Conservation (phyloP, 2,888 invertebrate species). For the Nomada lathburiana region DNA sequence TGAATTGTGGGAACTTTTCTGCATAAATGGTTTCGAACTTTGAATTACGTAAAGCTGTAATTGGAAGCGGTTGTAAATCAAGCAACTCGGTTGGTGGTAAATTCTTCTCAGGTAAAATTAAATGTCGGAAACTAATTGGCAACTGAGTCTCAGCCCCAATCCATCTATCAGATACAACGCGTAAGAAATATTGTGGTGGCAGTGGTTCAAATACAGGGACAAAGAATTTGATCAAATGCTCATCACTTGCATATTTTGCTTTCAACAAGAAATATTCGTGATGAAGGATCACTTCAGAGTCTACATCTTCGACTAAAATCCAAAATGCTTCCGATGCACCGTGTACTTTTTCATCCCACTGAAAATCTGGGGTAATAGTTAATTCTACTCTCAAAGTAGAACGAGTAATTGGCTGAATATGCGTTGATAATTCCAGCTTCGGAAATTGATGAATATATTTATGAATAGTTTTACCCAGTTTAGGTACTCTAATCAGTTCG, state of each 20-base stretch:
- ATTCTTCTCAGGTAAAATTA: conserved; percentile 99
- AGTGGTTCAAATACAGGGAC: conserved; percentile 99
- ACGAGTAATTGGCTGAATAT: conserved; percentile 98
- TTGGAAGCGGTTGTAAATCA: conserved; percentile 98
- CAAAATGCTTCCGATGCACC: conserved; percentile 94
- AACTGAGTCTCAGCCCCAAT: conserved; percentile 97
- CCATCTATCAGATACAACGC: conserved; percentile 96
- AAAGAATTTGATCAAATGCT: conserved; percentile 98
- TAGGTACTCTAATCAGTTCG: conserved; percentile 95
- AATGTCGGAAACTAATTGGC: conserved; percentile 98
- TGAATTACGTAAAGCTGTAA: conserved; percentile 95
- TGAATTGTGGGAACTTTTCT: conserved; percentile 96
- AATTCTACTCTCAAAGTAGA: conserved; percentile 97
- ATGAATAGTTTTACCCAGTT: conserved; percentile 97
- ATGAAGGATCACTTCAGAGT: conserved; percentile 95
- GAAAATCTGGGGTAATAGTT: conserved; percentile 99
- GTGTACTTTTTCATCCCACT: conserved; percentile 98
- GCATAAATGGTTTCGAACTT: conserved; percentile 94
- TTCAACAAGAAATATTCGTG: conserved; percentile 96
- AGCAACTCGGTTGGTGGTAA: conserved; percentile 98
- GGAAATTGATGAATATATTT: conserved; percentile 98
- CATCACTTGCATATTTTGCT: conserved; percentile 96
- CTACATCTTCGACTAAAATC: conserved; percentile 95
- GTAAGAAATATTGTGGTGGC: conserved; percentile 98
- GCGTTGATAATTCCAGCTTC: conserved; percentile 97